Evolutionary conservation across 2,113 vertebrate genomes (phyloP).

Genomic region (Sakesphorus luctuosus): DNA sequence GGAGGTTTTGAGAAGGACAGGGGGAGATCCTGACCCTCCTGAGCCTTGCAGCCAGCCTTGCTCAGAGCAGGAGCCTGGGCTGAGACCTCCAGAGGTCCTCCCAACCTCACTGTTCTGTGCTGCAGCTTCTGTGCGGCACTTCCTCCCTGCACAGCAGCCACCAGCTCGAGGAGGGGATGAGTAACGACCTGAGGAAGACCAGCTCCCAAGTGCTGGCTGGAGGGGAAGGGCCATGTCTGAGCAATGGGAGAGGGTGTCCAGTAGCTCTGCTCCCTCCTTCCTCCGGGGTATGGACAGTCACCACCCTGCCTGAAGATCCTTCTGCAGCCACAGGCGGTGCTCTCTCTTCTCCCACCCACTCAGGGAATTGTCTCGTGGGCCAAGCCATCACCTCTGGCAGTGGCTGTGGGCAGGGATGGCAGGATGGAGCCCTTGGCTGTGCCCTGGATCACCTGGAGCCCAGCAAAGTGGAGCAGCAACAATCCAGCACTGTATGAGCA

Average conservation of each 20-base stretch:
- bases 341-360: not conserved
- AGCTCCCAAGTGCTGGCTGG: not conserved
- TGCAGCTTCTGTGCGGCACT: not conserved
- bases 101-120: not conserved
- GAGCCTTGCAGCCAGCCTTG: not conserved
- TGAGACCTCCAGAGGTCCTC: conserved; percentile 28
- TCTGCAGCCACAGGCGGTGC: not conserved
- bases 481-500: not conserved
- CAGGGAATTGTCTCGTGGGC: accelerated
- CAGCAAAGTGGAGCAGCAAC: not conserved
- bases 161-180: not conserved
- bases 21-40: not conserved
- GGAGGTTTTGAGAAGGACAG: not conserved
- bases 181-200: not conserved
- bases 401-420: not conserved
- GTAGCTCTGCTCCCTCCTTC: not conserved
- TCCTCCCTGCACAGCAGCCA: not conserved
- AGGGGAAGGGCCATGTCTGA: not conserved
- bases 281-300: accelerated
- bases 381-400: not conserved
- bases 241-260: not conserved
- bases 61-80: not conserved
- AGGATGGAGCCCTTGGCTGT: not conserved
- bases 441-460: accelerated
- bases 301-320: not conserved